phyloP scores from a whole-genome alignment of 1,140 invertebrate species.

The Drosophila ficusphila region DNA sequence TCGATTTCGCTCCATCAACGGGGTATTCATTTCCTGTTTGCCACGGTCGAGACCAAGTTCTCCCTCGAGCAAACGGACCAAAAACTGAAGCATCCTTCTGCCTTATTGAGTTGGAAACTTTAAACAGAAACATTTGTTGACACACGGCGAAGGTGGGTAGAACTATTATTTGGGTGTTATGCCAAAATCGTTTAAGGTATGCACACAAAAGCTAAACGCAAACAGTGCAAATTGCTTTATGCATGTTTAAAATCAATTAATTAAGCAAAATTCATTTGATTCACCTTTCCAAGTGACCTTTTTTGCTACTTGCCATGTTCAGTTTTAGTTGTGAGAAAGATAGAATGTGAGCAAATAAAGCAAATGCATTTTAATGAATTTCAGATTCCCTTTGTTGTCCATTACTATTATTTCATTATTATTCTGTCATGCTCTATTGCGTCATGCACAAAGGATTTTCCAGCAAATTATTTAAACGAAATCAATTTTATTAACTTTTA shows the following conservation, averaged over 20 bases:
- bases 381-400: conserved; percentile 41
- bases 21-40: conserved; percentile 69
- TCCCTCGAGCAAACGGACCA: conserved; percentile 29
- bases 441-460: conserved; percentile 23
- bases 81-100: conserved; percentile 19
- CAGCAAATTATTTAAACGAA: conserved; percentile 42
- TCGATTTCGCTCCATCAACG: conserved; percentile 33
- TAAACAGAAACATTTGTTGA: conserved; percentile 29
- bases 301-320: conserved; percentile 14
- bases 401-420: conserved; percentile 26
- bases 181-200: conserved; percentile 28
- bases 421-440: conserved; percentile 17
- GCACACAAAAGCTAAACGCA: conserved; percentile 28
- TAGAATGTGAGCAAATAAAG: conserved; percentile 26
- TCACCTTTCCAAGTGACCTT: conserved; percentile 20
- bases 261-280: conserved; percentile 50
- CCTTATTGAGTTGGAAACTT: conserved; percentile 27
- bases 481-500: conserved; percentile 71
- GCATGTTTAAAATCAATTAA: conserved; percentile 68
- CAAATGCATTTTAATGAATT: conserved; percentile 52
- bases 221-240: conserved; percentile 59
- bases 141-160: background rate
- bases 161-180: conserved; percentile 17
- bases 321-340: background rate
- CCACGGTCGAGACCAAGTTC: conserved; percentile 33